phyloP scores from a whole-genome alignment of 2,888 invertebrate species.

The Tethea ocularis region DNA sequence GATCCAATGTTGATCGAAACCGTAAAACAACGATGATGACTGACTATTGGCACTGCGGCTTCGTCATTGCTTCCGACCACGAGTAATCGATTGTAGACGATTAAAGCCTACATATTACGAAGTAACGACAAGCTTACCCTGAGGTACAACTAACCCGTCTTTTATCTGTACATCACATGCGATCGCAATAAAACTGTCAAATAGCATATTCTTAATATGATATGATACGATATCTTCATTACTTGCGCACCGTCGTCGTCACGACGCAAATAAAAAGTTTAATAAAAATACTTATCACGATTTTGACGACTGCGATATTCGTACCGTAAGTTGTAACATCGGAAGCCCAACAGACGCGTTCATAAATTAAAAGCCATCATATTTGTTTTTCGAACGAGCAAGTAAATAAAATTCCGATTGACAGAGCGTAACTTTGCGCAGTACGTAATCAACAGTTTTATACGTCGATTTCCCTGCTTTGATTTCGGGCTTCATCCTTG shows the following conservation, averaged over 20 bases:
- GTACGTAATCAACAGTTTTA: constrained; percentile 79
- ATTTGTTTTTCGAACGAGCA: constrained; percentile 75
- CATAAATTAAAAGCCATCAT: constrained; percentile 80
- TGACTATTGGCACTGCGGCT: constrained; percentile 24
- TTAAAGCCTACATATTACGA: constrained; percentile 21
- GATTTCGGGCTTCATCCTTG: constrained; percentile 62
- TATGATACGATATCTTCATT: constrained; percentile 79
- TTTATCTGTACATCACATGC: constrained; percentile 65
- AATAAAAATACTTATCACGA: constrained; percentile 60
- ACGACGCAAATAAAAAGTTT: constrained; percentile 61
- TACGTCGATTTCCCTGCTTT: constrained; percentile 72
- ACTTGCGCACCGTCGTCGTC: constrained; percentile 63
- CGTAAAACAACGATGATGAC: constrained; percentile 29
- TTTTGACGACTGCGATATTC: constrained; percentile 52
- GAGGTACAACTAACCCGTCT: constrained; percentile 47
- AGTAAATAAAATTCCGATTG: constrained; percentile 77
- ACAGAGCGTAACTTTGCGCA: constrained; percentile 72
- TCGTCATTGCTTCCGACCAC: constrained; percentile 24
- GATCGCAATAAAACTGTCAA: constrained; percentile 78
- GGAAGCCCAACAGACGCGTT: constrained; percentile 54
- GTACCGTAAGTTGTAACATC: constrained; percentile 48
- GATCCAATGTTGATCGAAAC: constrained; percentile 25
- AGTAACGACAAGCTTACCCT: constrained; percentile 35
- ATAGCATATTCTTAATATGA: constrained; percentile 70
- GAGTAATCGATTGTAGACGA: constrained; percentile 29